Evolutionary conservation across 2,888 invertebrate species (phyloP).

Genomic region (Notocelia uddmanniana): DNA sequence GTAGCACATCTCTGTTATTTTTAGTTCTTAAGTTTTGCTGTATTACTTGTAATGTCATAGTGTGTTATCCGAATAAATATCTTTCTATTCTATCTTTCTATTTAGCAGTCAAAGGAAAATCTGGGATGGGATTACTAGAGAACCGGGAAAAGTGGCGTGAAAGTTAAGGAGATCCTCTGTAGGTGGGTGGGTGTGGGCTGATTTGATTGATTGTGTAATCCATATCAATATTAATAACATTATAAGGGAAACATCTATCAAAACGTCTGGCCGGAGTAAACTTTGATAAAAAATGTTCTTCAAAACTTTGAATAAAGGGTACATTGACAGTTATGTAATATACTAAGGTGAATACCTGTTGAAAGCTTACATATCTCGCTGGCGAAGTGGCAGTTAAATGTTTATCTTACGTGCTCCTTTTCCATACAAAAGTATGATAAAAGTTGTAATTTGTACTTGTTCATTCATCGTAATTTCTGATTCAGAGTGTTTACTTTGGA

Average conservation of each 20-base stretch:
- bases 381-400: not conserved
- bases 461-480: too few relatives aligned
- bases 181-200: not conserved
- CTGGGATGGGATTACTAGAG: not conserved
- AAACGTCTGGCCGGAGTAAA: not conserved
- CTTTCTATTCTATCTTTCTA: too few relatives aligned
- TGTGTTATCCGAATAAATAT: too few relatives aligned
- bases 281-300: not conserved
- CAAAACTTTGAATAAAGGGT: not conserved
- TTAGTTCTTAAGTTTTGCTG: too few relatives aligned
- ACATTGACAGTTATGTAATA: not conserved
- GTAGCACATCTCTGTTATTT: too few relatives aligned
- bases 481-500: too few relatives aligned
- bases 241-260: not conserved
- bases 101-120: constrained; percentile 1
- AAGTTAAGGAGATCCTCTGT: constrained; percentile 7
- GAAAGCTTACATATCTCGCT: not conserved
- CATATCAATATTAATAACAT: not conserved
- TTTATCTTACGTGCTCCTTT: not conserved
- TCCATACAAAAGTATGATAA: too few relatives aligned
- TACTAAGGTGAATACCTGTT: not conserved
- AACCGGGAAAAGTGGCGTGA: not conserved
- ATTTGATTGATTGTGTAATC: constrained; percentile 11
- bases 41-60: too few relatives aligned
- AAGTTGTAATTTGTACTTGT: too few relatives aligned